A percentile compares a stretch with the other conserved stretches of the same genome.
These are phyloP conservation scores for Bombus picipes DNA, from an alignment of 1,140 invertebrate genomes.

Conservation along the genomic window DNA sequence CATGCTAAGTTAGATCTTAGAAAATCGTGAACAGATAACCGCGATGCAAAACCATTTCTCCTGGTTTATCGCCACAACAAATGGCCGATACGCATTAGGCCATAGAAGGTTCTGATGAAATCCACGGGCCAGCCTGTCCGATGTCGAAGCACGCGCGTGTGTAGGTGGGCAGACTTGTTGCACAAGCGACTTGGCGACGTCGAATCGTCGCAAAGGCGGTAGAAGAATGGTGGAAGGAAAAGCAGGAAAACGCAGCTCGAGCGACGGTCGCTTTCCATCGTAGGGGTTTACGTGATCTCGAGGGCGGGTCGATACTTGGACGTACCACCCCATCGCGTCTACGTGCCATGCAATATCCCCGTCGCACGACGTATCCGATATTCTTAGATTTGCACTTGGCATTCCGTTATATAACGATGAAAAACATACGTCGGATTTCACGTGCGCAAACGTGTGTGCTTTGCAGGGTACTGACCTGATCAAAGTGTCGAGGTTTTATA, in stretches of 20 bases:
- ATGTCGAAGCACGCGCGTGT: conserved; percentile 8
- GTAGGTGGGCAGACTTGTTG: conserved; percentile 59
- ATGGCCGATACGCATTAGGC: too few relatives aligned
- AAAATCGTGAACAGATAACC: not conserved
- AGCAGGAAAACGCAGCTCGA: not conserved
- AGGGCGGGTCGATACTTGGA: not conserved
- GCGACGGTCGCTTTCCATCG: not conserved
- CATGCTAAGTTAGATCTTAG: not conserved
- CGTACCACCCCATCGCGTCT: not conserved
- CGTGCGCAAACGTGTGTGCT: conserved; percentile 36
- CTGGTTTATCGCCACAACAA: not conserved
- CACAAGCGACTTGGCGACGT: conserved; percentile 54
- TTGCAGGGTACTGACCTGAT: conserved; percentile 94
- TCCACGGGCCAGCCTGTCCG: not conserved
- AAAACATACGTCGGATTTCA: conserved; percentile 23
- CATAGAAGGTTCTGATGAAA: conserved; percentile 28
- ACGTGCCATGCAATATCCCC: not conserved
- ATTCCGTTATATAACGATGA: conserved; percentile 55
- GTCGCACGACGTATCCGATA: conserved; percentile 36
- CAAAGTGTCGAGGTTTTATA: conserved; percentile 94
- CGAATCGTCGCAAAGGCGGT: not conserved
- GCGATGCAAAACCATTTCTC: not conserved
- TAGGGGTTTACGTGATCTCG: not conserved
- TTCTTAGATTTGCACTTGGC: conserved; percentile 65
- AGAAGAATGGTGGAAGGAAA: not conserved